Evolutionary conservation across 2,113 vertebrate genomes (phyloP), one percentile per base, ranked within the genome.

Genomic region (Stegastes partitus): DNA sequence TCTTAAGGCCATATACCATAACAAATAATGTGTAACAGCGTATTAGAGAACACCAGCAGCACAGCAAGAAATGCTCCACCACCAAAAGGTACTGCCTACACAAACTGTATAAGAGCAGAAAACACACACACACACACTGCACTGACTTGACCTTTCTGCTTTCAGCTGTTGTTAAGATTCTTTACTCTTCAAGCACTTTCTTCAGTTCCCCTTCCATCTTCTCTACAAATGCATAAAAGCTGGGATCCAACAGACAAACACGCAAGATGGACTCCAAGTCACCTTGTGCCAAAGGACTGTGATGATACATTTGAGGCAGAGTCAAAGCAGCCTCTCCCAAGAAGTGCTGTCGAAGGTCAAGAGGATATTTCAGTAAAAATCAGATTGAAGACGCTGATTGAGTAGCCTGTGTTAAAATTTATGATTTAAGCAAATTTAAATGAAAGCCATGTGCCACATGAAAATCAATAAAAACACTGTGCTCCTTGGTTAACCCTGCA

Each of bases 141-240:
- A 69, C 73, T 73, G 53, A 84, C 57, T 75, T 88, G 78, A 87
- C 79, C 76, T 83, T 68, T 64, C 66, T 79, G 68, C 73, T 51
- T 85, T 82, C 39, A 61, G 57, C 62, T 68, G 44, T 68, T 80
- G 42, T 63, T 79, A 59, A 22, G 47, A 81, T 81, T 87, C 39
- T 86, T 96, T 85, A 96, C 0, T 92, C 91, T 54, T 95, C 82
- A 1, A 85, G 72, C 21, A 98, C 81, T 66, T 93, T 96, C 78
- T 74, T 94, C 81, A 99, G 85, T 64, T 97, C 96, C 10, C 73
- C 94, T 77, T 99, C 97, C 77, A 98, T 95, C 0, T 95, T 94
- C 81, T 99, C 95, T 80, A 99, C 97, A 68, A 96, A 97, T 1
- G 94, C 96, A 2, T 94, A 96, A 85, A 98, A 99, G 68, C 93